phyloP scores from a whole-genome alignment of 2,888 invertebrate species.

The Agriotes lineatus region DNA sequence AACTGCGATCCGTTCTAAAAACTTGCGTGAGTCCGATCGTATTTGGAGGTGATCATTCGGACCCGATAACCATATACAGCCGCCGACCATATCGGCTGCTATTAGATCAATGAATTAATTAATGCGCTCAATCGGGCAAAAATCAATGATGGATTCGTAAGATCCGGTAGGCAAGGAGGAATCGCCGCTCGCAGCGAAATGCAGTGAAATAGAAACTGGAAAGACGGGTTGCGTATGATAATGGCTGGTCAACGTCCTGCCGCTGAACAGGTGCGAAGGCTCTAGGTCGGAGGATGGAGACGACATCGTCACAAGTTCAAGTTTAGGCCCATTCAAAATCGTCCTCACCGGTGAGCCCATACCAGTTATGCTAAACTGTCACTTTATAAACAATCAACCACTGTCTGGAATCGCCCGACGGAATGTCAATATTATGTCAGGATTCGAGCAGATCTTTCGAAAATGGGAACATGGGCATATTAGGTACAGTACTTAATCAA shows the following conservation, averaged over 20 bases:
- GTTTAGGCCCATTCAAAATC: conserved; percentile 48
- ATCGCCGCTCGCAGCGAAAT: conserved; percentile 41
- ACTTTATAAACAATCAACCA: conserved; percentile 29
- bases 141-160: conserved; percentile 14
- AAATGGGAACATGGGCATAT: too few relatives aligned
- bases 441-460: too few relatives aligned
- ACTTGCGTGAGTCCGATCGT: too few relatives aligned
- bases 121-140: background rate
- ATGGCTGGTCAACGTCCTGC: conserved; percentile 64
- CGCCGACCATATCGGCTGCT: background rate
- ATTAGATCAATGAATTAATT: conserved; percentile 13
- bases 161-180: conserved; percentile 16
- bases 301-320: conserved; percentile 40
- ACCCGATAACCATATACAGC: too few relatives aligned
- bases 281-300: conserved; percentile 55
- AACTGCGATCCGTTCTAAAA: too few relatives aligned
- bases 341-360: conserved; percentile 41
- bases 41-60: too few relatives aligned
- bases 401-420: conserved; percentile 10
- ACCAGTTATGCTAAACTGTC: conserved; percentile 49
- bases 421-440: conserved; percentile 1
- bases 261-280: conserved; percentile 63
- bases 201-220: conserved; percentile 64
- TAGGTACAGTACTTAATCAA: too few relatives aligned
- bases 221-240: conserved; percentile 65